Percentiles rank a stretch among this genome's conserved stretches.
Evolutionary conservation across 2,888 invertebrate genomes (phyloP).

Genomic region (Agelastica alni): DNA sequence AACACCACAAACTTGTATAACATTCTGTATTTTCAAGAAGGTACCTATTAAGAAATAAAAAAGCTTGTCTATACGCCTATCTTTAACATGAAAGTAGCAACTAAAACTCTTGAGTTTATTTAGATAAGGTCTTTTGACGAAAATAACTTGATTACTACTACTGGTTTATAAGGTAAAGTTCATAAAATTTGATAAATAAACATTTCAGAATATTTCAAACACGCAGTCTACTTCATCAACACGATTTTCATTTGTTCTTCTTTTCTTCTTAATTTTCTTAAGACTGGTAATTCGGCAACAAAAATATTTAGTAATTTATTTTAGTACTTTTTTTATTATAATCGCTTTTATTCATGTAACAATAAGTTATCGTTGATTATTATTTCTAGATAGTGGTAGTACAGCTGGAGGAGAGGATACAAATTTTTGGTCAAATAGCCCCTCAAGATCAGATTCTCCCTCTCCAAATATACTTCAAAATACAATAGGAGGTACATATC

Average conservation of each 20-base stretch:
- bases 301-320: too few species aligned
- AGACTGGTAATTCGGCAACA: too few species aligned
- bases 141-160: conserved; percentile 28
- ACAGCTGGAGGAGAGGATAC: conserved; percentile 50
- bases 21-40: too few species aligned
- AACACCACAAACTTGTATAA: too few species aligned
- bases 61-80: too few species aligned
- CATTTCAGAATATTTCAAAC: conserved; percentile 21
- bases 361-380: too few species aligned
- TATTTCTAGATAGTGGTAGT: conserved; percentile 45
- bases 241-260: conserved; percentile 15
- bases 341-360: too few species aligned
- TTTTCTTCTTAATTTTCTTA: too few species aligned
- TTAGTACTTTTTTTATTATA: too few species aligned
- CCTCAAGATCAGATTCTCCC: conserved; percentile 51
- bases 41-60: too few species aligned
- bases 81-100: conserved; percentile 16
- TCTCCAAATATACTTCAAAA: conserved; percentile 47
- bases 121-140: conserved; percentile 26
- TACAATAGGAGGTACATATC: conserved; percentile 46
- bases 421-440: conserved; percentile 53
- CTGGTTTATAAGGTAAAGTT: conserved; percentile 35
- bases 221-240: conserved; percentile 9
- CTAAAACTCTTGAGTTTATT: conserved; percentile 26
- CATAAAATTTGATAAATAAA: conserved; percentile 41